Evolutionary conservation across 2,113 vertebrate species (phyloP).

Genomic region (Lycaon pictus): DNA sequence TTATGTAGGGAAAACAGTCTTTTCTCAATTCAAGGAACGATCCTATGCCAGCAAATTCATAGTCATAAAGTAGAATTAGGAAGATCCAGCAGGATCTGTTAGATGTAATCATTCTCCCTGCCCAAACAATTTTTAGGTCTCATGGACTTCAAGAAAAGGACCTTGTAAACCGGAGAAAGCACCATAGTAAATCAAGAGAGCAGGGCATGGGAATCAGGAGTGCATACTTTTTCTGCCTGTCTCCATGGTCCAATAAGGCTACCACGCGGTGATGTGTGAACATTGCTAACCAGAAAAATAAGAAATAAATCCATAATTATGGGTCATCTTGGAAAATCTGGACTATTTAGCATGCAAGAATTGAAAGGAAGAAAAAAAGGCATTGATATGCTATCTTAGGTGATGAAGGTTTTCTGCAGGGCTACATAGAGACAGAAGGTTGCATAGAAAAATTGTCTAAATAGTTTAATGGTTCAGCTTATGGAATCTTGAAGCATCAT

Average conservation of each 20-base stretch:
- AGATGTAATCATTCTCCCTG: not conserved
- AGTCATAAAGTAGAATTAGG: not conserved
- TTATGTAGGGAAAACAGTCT: not conserved
- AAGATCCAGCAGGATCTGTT: not conserved
- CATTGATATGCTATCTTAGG: not conserved
- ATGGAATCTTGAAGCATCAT: not conserved
- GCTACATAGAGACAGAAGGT: not conserved
- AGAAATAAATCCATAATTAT: not conserved
- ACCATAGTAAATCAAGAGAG: not conserved
- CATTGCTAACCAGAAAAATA: not conserved
- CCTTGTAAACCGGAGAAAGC: not conserved
- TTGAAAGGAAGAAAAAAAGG: not conserved
- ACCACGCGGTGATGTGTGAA: not conserved
- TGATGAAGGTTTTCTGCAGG: not conserved
- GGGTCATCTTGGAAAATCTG: not conserved
- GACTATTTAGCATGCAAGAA: not conserved
- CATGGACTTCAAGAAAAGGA: not conserved
- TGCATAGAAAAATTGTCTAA: not conserved
- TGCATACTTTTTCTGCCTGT: not conserved
- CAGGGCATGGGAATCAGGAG: not conserved
- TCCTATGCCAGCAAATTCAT: not conserved
- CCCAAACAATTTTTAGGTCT: not conserved
- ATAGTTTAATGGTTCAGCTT: not conserved
- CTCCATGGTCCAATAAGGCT: not conserved
- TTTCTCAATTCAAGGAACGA: not conserved